Base-by-base conservation (phyloP, 2,797 vertebrate species). In the Neomorphus geoffroyi region DNA sequence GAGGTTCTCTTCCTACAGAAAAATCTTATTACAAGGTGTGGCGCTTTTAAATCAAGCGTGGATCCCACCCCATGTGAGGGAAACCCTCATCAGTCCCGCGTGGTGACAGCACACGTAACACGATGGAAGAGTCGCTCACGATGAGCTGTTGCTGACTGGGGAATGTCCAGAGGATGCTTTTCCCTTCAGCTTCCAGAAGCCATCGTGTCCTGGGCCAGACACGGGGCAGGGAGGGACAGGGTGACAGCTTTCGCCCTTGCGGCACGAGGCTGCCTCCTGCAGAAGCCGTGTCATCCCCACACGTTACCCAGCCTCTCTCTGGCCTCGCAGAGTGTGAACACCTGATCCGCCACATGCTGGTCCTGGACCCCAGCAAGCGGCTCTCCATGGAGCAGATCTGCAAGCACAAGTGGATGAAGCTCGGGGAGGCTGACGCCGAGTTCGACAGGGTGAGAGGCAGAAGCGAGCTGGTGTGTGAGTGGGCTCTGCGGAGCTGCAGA, bases 341-440 rank as follows among this genome's bases (percentile, higher is more conserved):
- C 96, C 97, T 99, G 96, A 99, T 99, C 98, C 98, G 99, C 97
- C 99, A 99, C 97, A 99, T 99, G 99, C 97, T 99, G 96, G 98
- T 99, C 62, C 94, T 99, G 98, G 99, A 99, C 94, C 99, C 99
- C 1, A 99, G 98, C 95, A 98, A 98, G 96, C 98, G 99, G 81
- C 98, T 99, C 78, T 99, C 98, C 26, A 99, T 99, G 99, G 99
- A 99, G 97, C 99, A 99, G 98, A 99, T 99, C 97, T 99, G 99
- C 97, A 99, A 98, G 92, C 99, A 99, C 98, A 99, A 99, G 98
- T 99, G 99, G 99, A 99, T 99, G 99, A 99, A 98, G 95, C 98
- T 98, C 10, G 99, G 99, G 80, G 99, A 99, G 86, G 98, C 98
- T 0, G 99, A 99, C 27, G 98, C 99, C 0, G 99, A 99, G 71